Base-by-base conservation (phyloP, 2,113 vertebrate genomes). In the Monopterus albus region DNA sequence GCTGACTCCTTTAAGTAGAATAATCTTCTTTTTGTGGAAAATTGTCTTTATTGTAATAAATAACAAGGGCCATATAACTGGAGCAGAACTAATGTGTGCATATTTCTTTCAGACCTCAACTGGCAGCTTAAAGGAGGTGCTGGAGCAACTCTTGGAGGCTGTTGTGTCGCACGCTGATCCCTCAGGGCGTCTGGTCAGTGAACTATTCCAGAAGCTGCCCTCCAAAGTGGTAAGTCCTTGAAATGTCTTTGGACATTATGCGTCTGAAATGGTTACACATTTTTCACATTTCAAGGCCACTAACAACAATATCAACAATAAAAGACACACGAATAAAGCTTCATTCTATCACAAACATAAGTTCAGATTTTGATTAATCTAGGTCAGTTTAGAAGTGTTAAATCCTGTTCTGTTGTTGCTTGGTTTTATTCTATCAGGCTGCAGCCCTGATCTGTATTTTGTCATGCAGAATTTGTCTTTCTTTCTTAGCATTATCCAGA, bases 181-280 rank as follows among this genome's bases (percentile, higher is more conserved):
- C 72, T 94, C 96, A 85, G 98, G 98, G 72, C 95, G 78, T 66
- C 86, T 96, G 42, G 92, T 98, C 86, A 99, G 98, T 72, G 97
- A 99, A 78, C 95, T 99, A 75, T 99, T 99, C 89, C 97, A 99
- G 94, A 99, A 99, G 78, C 92, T 99, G 76, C 98, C 98, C 79
- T 99, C 98, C 79, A 99, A 98, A 97, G 93, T 98, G 96, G 98
- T 99, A 79, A 91, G 95, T 65, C 8, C 0, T 35, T n/a, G 0
- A 49, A 20, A 0, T 21, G 4, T 29, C 6, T 31, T 29, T 43
- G 10, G 9, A 33, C 2, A 14, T 38, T 0, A 5, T 43, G 4
- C 3, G 12, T 7, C 1, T 25, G 4, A 79, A 57, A 36, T 36
- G 20, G 8, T 56, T 9, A 14, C 10, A 12, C 20, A 35, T 21